Percentiles rank a stretch among this genome's conserved stretches.
These are phyloP conservation scores for Tetrao urogallus DNA, from an alignment of 2,113 vertebrate genomes.

Conservation along the genomic window DNA sequence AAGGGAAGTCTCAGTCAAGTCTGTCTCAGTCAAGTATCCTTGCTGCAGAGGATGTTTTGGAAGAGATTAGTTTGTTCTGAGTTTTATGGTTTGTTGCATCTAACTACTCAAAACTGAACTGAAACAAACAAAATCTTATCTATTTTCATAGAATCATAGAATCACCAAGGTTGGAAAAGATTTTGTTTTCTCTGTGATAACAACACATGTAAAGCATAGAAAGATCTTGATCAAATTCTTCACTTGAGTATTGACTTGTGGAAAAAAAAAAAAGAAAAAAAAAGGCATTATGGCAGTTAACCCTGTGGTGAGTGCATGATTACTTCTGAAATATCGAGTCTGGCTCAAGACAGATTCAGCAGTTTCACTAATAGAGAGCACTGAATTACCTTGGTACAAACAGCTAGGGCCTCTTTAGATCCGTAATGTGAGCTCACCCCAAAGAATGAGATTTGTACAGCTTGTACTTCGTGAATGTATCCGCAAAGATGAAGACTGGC, in stretches of 20 bases:
- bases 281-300: not conserved
- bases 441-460: not conserved
- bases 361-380: not conserved
- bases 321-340: not conserved
- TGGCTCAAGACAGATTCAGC: not conserved
- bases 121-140: not conserved
- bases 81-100: not conserved
- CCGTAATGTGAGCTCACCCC: not conserved
- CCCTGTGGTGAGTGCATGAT: not conserved
- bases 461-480: not conserved
- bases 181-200: not conserved
- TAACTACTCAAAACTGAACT: not conserved
- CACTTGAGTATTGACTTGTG: not conserved
- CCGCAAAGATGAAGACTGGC: not conserved
- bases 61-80: not conserved
- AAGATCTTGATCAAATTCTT: not conserved
- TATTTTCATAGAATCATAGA: no score
- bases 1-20: not conserved
- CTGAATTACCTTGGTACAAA: not conserved
- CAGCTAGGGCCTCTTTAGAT: not conserved
- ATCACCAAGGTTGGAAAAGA: no score
- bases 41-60: not conserved
- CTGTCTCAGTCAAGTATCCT: not conserved
- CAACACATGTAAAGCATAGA: not conserved
- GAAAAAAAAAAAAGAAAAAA: fast-evolving